A percentile compares a stretch with the other conserved stretches of the same genome.
phyloP scores from a whole-genome alignment of 30 jellyfish, hydroid and myxozoan species.

The Aurelia sp. region DNA sequence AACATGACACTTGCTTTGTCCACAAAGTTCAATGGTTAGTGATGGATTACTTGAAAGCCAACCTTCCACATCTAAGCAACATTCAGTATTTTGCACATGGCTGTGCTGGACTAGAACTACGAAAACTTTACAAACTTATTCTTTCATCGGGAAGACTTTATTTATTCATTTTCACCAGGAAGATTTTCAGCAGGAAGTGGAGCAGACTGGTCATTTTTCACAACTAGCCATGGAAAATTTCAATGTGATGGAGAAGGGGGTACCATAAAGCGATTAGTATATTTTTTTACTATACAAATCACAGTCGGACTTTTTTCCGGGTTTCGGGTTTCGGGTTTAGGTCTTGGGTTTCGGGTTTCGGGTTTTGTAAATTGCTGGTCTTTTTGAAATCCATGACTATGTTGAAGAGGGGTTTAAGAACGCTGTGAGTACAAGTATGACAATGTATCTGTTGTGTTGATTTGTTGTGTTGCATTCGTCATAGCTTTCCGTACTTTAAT shows the following conservation, averaged over 20 bases:
- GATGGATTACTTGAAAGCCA: constrained; percentile 9
- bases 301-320: too few relatives aligned
- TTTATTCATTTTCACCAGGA: constrained; percentile 11
- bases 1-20: constrained; percentile 49
- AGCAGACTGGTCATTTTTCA: constrained; percentile 52
- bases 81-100: constrained; percentile 51
- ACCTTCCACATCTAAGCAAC: constrained; percentile 17
- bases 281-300: too few relatives aligned
- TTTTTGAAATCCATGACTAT: too few relatives aligned
- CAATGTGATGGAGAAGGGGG: constrained; percentile 32
- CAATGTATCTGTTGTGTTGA: too few relatives aligned
- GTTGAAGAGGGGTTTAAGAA: too few relatives aligned
- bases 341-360: too few relatives aligned
- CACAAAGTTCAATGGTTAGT: constrained; percentile 16
- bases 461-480: too few relatives aligned
- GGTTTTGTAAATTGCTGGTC: too few relatives aligned
- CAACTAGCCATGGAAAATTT: constrained; percentile 55
- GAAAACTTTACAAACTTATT: constrained; percentile 15
- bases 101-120: constrained; percentile 56
- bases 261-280: constrained; percentile 9
- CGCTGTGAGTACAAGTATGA: too few relatives aligned
- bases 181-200: constrained; percentile 1
- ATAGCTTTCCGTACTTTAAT: too few relatives aligned
- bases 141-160: constrained; percentile 52
- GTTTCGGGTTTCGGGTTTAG: too few relatives aligned